Evolutionary conservation across 2,888 invertebrate species (phyloP).

Genomic region (Formica aserva): DNA sequence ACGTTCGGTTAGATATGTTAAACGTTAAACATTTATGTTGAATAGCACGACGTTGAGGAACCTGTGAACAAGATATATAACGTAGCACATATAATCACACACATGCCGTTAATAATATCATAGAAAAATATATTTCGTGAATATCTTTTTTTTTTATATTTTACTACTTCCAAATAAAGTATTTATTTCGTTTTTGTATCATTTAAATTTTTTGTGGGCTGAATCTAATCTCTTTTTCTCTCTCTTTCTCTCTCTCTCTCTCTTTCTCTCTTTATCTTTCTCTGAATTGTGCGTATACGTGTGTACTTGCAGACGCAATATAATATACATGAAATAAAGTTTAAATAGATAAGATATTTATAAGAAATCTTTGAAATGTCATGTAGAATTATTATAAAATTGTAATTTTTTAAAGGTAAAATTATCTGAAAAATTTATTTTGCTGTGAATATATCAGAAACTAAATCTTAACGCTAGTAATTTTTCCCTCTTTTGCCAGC

Average conservation of each 20-base stretch:
- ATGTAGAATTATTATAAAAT: conserved; percentile 2
- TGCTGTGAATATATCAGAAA: background rate
- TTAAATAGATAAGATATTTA: background rate
- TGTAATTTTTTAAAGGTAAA: background rate
- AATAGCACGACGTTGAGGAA: background rate
- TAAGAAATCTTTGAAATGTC: background rate
- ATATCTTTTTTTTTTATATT: background rate
- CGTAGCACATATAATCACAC: background rate
- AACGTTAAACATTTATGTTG: conserved; percentile 20
- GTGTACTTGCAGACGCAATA: background rate
- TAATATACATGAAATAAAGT: background rate
- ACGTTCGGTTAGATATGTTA: conserved; percentile 17
- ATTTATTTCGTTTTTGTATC: background rate
- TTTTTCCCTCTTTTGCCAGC: background rate
- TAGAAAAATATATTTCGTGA: background rate
- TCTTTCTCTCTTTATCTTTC: background rate
- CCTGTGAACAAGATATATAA: background rate
- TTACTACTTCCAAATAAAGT: background rate
- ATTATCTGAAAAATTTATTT: background rate
- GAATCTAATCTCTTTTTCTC: no score
- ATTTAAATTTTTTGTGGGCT: background rate
- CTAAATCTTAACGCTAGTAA: background rate
- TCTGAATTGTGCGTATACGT: background rate
- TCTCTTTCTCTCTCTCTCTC: background rate
- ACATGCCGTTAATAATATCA: background rate